Evolutionary conservation across 2,113 vertebrate species (phyloP).

Genomic region (Rutilus rutilus): DNA sequence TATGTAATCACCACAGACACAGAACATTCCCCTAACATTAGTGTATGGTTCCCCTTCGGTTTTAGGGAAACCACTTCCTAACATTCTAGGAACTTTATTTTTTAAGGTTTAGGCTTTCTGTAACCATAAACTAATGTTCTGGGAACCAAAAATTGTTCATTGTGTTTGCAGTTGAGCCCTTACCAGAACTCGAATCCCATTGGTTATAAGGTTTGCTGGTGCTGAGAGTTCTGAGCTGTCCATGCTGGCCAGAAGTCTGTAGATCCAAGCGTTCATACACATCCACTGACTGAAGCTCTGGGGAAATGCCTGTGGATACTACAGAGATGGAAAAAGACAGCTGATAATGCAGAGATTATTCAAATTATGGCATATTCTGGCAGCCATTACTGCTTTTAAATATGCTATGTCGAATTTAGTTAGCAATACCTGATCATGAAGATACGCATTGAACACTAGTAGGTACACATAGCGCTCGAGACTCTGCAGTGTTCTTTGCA

Average conservation of each 20-base stretch:
- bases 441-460: slow-evolving; percentile 86
- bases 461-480: slow-evolving; percentile 85
- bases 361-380: not conserved
- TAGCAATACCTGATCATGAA: slow-evolving; percentile 82
- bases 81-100: not conserved
- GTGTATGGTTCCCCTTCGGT: not conserved
- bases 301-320: slow-evolving; percentile 86
- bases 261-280: slow-evolving; percentile 83
- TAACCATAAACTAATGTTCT: not conserved
- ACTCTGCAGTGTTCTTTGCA: slow-evolving; percentile 78
- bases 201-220: slow-evolving; percentile 70
- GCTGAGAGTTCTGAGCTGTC: slow-evolving; percentile 68
- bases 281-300: slow-evolving; percentile 89
- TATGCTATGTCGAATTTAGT: not conserved
- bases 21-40: not conserved
- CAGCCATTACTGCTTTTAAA: not conserved
- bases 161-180: slow-evolving; percentile 54
- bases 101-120: not conserved
- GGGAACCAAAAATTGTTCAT: not conserved
- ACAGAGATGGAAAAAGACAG: slow-evolving; percentile 34
- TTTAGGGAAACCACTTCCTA: not conserved
- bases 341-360: not conserved
- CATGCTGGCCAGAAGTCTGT: slow-evolving; percentile 76
- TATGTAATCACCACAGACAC: not conserved
- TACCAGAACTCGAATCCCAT: slow-evolving; percentile 78